Evolutionary conservation across 1,140 invertebrate genomes (phyloP).

Genomic region (Zaprionus capensis): DNA sequence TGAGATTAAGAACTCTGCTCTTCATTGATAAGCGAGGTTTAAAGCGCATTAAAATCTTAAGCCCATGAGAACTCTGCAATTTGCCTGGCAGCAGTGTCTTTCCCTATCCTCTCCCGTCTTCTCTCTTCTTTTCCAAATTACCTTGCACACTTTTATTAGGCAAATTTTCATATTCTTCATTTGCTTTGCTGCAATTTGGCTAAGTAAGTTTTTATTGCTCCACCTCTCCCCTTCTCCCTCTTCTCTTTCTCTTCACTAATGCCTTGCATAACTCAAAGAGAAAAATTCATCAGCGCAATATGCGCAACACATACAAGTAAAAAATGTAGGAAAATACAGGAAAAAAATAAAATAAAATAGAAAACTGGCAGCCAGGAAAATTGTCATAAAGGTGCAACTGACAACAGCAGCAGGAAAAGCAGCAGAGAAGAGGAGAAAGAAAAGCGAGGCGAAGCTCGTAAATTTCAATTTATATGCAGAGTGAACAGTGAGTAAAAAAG

Average conservation of each 20-base stretch:
- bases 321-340: conserved; percentile 20
- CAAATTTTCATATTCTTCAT: conserved; percentile 47
- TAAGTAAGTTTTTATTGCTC: conserved; percentile 77
- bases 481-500: conserved; percentile 74
- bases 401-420: conserved; percentile 52
- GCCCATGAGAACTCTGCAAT: background rate
- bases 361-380: conserved; percentile 74
- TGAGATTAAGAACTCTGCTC: background rate
- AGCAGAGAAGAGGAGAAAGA: conserved; percentile 1
- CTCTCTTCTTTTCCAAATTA: background rate
- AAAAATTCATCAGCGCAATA: conserved; percentile 83
- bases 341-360: conserved; percentile 31
- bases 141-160: conserved; percentile 34
- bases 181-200: conserved; percentile 65
- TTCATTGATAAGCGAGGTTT: background rate
- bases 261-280: conserved; percentile 73
- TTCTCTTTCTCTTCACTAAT: background rate
- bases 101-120: background rate
- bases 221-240: background rate
- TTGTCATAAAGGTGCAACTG: conserved; percentile 84
- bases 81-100: background rate
- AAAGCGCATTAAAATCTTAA: background rate
- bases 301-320: conserved; percentile 66
- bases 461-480: conserved; percentile 84
- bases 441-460: conserved; percentile 51